Conservation (phyloP, 2,113 vertebrate species). For the Mus spicilegus region DNA sequence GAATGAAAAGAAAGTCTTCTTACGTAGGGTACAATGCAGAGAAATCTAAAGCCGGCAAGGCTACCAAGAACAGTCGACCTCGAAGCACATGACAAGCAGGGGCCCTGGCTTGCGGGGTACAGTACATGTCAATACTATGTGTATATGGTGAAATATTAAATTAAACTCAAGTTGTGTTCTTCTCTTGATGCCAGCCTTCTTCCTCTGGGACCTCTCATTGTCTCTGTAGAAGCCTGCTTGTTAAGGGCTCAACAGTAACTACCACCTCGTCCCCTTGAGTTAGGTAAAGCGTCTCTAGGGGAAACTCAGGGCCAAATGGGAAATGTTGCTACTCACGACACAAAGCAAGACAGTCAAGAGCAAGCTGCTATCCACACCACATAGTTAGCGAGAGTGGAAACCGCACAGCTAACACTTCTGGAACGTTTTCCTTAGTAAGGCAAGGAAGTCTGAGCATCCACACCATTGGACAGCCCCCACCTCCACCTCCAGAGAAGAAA, state of each 20-base stretch:
- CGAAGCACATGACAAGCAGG: accelerated
- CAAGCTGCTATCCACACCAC: not conserved
- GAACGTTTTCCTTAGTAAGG: not conserved
- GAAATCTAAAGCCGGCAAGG: not conserved
- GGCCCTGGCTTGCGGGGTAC: accelerated
- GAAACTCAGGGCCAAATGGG: slow-evolving; percentile 28
- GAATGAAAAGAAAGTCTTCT: not conserved
- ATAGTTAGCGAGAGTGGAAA: not conserved
- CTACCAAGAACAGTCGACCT: not conserved
- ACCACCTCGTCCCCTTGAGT: slow-evolving; percentile 26
- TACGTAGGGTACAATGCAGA: not conserved
- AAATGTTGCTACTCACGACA: not conserved
- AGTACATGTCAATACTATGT: not conserved
- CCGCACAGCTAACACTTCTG: not conserved
- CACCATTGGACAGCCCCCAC: accelerated
- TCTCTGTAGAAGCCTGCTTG: slow-evolving; percentile 24
- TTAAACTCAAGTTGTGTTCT: not conserved
- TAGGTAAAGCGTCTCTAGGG: not conserved
- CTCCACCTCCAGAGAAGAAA: not conserved
- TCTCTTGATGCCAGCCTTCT: not conserved
- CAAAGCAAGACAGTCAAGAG: not conserved
- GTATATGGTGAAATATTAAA: not conserved
- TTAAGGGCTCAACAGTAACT: slow-evolving; percentile 7
- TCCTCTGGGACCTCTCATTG: not conserved
- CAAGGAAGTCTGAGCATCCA: not conserved